These are phyloP conservation scores for Meleagris gallopavo DNA, from an alignment of 2,113 vertebrate genomes.

Conservation along the genomic window DNA sequence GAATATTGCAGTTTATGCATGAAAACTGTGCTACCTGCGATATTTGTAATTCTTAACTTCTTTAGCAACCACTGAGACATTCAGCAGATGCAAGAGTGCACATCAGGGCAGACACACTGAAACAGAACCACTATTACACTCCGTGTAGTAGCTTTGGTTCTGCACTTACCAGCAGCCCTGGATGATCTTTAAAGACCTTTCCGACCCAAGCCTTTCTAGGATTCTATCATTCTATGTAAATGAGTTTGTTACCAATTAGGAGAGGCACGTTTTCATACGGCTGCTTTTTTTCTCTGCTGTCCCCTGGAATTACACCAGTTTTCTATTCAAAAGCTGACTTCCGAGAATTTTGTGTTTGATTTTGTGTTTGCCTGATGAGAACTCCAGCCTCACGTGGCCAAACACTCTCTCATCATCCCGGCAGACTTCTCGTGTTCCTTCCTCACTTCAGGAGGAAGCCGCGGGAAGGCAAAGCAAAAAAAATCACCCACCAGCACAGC, in stretches of 20 bases:
- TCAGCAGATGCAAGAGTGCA: not conserved
- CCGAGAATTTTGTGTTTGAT: not conserved
- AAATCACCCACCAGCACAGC: not conserved
- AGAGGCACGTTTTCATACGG: rapidly evolving
- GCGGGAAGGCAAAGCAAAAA: not conserved
- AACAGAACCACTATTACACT: too few species aligned
- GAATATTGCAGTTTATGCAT: not conserved
- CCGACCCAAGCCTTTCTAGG: not conserved
- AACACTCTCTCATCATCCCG: not conserved
- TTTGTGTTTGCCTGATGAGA: not conserved
- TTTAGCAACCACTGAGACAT: not conserved
- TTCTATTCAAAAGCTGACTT: not conserved
- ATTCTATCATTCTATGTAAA: not conserved
- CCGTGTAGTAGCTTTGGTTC: not conserved
- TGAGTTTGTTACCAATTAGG: not conserved
- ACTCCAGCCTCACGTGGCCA: too few species aligned
- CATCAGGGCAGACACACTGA: not conserved
- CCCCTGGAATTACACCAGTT: not conserved
- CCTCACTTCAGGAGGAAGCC: not conserved
- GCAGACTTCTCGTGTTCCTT: not conserved
- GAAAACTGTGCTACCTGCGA: not conserved
- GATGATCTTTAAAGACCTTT: not conserved
- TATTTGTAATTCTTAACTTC: not conserved
- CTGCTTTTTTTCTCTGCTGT: not conserved
- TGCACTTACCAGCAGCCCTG: not conserved